Evolutionary conservation across 2,113 vertebrate genomes (phyloP).

Genomic region (Herpetotheres cachinnans): DNA sequence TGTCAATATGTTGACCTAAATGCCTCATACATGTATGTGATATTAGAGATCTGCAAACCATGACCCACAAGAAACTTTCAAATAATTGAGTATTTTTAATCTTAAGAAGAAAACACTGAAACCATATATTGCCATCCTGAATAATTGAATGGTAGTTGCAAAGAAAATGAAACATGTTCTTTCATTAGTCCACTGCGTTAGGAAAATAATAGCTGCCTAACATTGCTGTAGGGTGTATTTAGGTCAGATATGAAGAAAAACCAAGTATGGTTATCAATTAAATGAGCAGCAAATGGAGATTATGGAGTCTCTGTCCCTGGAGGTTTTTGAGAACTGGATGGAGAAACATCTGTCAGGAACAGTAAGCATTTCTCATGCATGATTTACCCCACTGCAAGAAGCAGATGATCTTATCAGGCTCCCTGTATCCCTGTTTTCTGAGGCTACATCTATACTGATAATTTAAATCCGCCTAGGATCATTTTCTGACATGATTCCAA

Average conservation of each 20-base stretch:
- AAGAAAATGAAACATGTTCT: neutral
- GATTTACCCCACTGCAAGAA: neutral
- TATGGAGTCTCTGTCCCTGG: neutral
- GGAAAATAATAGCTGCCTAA: neutral
- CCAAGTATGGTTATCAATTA: neutral
- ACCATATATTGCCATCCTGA: neutral
- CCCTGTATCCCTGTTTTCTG: neutral
- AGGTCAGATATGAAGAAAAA: neutral
- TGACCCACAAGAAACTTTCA: neutral
- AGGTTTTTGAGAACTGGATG: neutral
- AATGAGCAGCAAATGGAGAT: neutral
- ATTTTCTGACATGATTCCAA: neutral
- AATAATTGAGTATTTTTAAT: neutral
- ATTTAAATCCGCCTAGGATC: neutral
- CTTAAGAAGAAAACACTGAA: neutral
- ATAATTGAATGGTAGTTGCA: neutral
- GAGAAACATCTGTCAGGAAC: neutral
- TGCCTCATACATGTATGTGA: neutral
- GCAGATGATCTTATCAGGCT: neutral
- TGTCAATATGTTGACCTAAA: neutral
- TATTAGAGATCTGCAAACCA: neutral
- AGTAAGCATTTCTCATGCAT: neutral
- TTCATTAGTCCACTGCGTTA: neutral
- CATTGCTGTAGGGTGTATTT: neutral
- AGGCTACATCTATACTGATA: neutral